Percentiles rank a stretch among this genome's conserved stretches.
phyloP scores from a whole-genome alignment of 2,113 vertebrate genomes.

The Onychostruthus taczanowskii region DNA sequence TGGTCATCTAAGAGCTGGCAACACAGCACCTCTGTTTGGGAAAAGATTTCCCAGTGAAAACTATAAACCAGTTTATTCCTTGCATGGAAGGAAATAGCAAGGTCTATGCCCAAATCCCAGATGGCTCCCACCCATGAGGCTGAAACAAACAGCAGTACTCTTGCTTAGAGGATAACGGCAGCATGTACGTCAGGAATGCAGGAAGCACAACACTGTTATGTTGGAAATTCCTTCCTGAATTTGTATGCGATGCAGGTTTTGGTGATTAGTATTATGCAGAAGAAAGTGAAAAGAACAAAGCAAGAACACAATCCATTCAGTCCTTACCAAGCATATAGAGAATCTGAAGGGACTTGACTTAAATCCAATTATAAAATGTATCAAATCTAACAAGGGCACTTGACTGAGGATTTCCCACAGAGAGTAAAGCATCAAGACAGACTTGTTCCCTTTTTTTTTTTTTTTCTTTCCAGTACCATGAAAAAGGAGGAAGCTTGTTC shows the following conservation, averaged over 20 bases:
- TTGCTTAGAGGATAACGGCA: neutral
- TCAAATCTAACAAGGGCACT: neutral
- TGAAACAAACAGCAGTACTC: neutral
- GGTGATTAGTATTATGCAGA: neutral
- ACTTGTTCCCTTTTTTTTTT: neutral
- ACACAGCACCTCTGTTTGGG: neutral
- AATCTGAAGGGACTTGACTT: neutral
- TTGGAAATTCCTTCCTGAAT: neutral
- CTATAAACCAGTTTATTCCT: neutral
- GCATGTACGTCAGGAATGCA: neutral
- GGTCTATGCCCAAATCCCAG: neutral
- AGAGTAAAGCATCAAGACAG: neutral
- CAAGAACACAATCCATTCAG: neutral
- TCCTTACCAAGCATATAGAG: neutral
- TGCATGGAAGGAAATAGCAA: neutral
- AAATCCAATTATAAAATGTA: neutral
- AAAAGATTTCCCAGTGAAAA: neutral
- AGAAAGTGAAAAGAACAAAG: neutral
- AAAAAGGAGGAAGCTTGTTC: neutral
- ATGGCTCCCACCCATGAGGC: neutral
- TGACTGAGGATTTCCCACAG: neutral
- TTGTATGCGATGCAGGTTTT: neutral
- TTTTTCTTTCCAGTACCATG: neutral
- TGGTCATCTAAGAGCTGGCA: neutral
- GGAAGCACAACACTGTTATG: neutral